Percentiles rank a stretch among this genome's conserved stretches.
Evolutionary conservation across 2,797 vertebrate genomes (phyloP).

Genomic region (Nyctalus aviator): DNA sequence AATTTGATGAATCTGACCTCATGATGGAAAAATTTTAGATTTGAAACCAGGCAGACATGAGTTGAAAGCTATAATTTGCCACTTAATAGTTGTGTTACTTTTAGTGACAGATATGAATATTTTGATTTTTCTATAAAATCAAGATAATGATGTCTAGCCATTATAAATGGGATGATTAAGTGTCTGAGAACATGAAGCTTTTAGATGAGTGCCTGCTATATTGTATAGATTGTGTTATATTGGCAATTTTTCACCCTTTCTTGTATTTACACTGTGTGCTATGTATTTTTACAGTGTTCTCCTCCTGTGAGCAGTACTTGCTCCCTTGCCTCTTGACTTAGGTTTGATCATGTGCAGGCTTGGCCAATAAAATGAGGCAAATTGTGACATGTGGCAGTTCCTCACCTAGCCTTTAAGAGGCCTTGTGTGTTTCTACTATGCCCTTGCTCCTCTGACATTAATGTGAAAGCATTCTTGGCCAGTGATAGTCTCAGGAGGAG

Average conservation of each 20-base stretch:
- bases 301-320: background rate
- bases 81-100: background rate
- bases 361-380: background rate
- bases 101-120: background rate
- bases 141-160: background rate
- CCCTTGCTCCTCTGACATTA: background rate
- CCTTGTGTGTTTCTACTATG: background rate
- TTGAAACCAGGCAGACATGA: background rate
- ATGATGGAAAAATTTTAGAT: background rate
- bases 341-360: background rate
- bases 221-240: background rate
- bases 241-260: background rate
- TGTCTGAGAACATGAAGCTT: background rate
- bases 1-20: background rate
- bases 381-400: background rate
- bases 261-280: background rate
- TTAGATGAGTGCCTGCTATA: background rate
- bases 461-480: background rate
- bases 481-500: background rate
- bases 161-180: background rate
- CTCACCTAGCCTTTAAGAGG: background rate
- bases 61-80: slow-evolving; percentile 8
- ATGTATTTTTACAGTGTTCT: background rate
- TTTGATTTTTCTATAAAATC: background rate
- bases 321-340: background rate